phyloP scores from a whole-genome alignment of 1,140 invertebrate genomes.

The Muscidifurax raptorellus region DNA sequence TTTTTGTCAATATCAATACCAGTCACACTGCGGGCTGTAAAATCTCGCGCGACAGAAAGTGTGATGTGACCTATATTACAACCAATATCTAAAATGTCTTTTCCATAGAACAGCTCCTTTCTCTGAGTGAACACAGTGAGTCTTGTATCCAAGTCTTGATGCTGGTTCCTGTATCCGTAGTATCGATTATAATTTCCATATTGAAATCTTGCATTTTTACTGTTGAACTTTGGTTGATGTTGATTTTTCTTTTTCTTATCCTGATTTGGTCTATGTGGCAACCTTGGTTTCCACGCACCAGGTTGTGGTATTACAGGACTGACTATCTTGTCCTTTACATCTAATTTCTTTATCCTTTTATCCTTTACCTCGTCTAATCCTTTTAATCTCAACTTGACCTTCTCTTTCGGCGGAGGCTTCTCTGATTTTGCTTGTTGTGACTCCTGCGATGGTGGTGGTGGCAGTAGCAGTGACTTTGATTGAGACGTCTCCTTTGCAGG shows the following conservation, averaged over 20 bases:
- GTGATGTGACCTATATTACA: slow-evolving; percentile 98
- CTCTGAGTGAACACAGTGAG: slow-evolving; percentile 87
- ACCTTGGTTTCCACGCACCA: slow-evolving; percentile 82
- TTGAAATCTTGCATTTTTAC: slow-evolving; percentile 87
- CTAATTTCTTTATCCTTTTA: slow-evolving; percentile 79
- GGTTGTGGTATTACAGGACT: slow-evolving; percentile 94
- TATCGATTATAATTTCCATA: slow-evolving; percentile 98
- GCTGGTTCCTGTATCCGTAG: slow-evolving; percentile 94
- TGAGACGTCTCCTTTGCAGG: slow-evolving; percentile 22
- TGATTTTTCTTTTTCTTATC: slow-evolving; percentile 68
- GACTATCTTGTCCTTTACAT: slow-evolving; percentile 91
- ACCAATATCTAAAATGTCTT: slow-evolving; percentile 96
- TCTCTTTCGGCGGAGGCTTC: slow-evolving; percentile 66
- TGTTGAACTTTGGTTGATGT: slow-evolving; percentile 81
- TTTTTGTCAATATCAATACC: slow-evolving; percentile 97
- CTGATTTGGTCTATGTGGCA: slow-evolving; percentile 67
- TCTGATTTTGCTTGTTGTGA: slow-evolving; percentile 65
- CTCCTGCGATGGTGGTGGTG: slow-evolving; percentile 45
- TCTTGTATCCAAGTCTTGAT: slow-evolving; percentile 87
- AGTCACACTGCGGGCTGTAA: slow-evolving; percentile 88
- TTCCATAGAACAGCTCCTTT: slow-evolving; percentile 89
- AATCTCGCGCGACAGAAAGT: slow-evolving; percentile 88
- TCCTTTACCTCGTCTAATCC: slow-evolving; percentile 73
- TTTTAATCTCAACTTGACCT: slow-evolving; percentile 69
- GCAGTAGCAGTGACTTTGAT: slow-evolving; percentile 38